Percentiles rank a stretch among this genome's conserved stretches.
These are phyloP conservation scores for Schizotus pectinicornis DNA, from an alignment of 2,888 invertebrate species.

Conservation along the genomic window DNA sequence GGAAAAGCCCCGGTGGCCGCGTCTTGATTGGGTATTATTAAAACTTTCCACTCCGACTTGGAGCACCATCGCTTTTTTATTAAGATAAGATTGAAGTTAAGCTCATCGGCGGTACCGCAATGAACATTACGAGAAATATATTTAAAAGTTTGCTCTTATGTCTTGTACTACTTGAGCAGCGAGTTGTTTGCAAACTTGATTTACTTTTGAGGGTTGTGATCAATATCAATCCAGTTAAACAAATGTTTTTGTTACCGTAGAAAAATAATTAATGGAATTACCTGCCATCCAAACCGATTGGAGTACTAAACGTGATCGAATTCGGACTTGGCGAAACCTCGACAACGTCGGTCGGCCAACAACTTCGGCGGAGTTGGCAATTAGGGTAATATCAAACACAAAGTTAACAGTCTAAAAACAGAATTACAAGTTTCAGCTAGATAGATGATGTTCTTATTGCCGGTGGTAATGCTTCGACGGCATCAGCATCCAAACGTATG, in stretches of 20 bases:
- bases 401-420: no score
- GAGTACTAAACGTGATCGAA: not conserved
- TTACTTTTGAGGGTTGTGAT: not conserved
- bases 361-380: no score
- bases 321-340: no score
- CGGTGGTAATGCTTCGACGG: no score
- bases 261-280: constrained; percentile 6
- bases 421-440: no score
- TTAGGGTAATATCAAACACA: no score
- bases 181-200: constrained; percentile 9
- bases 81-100: constrained; percentile 19
- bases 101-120: constrained; percentile 13
- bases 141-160: constrained; percentile 13
- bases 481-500: no score
- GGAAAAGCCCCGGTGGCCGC: constrained; percentile 7
- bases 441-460: no score
- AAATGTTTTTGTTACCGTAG: constrained; percentile 2
- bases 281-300: constrained; percentile 2
- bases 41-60: constrained; percentile 21
- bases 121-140: constrained; percentile 20
- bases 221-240: constrained; percentile 5
- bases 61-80: constrained; percentile 18
- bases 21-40: constrained; percentile 21
- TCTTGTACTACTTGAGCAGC: not conserved
- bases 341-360: no score